Base-by-base conservation (phyloP, 2,888 invertebrate genomes). In the Euplexia lucipara region DNA sequence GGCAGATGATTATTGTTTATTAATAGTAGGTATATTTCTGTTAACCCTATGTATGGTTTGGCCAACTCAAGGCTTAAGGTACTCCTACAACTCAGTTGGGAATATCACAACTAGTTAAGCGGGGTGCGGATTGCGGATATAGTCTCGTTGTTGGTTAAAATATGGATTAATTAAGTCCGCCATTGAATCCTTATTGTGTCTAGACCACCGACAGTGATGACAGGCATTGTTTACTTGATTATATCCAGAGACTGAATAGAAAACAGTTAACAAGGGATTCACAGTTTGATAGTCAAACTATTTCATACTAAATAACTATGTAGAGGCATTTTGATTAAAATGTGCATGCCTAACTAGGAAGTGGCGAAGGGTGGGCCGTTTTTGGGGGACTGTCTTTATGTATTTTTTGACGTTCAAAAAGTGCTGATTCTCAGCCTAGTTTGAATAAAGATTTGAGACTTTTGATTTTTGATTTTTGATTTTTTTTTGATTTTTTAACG, bases 161-260 rank as follows among this genome's bases (percentile, higher is more conserved):
- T 64, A 53, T 44, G 22, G 22, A 41, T 44, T 48, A 64, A 70
- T 70, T 57, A 64, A 58, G n/a, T 42, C 9, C 20, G 9, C 16
- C 18, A 35, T 45, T 22, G 22, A 35, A 69, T 34, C 39, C 57
- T 70, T 41, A 70, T 71, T 71, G 65, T 70, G 35, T 41, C 57
- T 45, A 65, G 35, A 64, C 53, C 39, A 58, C 34, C 12, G 39
- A 35, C 44, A 16, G 18, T 65, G 53, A 70, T 65, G n/a, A 18
- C 44, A 18, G 48, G 48, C 34, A 71, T 65, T 70, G 57, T 70
- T 53, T 58, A 12, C 53, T 70, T 71, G 51, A 62, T 70, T 70
- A 48, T 35, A 68, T 54, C 47, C 9, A 70, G 41, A 16, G 20
- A 39, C 35, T 51, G 51, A 70, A 71, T 70, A 54, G 57, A 64